Evolutionary conservation across 2,113 vertebrate species (phyloP).

Genomic region (Anoura caudifer): DNA sequence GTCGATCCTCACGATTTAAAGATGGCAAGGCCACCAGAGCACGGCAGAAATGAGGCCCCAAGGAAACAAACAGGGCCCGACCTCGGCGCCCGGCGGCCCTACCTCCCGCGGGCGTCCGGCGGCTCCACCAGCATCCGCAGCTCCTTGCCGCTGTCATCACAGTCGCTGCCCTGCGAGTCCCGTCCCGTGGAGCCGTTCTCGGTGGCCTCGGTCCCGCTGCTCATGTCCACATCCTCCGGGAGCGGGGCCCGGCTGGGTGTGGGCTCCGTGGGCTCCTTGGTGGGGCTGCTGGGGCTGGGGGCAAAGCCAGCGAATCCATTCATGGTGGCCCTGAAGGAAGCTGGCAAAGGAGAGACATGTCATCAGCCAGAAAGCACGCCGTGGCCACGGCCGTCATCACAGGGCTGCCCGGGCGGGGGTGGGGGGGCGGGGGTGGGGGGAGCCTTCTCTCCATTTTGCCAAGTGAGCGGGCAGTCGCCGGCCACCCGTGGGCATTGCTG

Average conservation of each 20-base stretch:
- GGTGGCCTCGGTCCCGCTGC: constrained; percentile 83
- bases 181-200: constrained; percentile 83
- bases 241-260: constrained; percentile 69
- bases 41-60: fast-evolving
- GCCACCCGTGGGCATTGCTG: fast-evolving
- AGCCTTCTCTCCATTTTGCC: fast-evolving
- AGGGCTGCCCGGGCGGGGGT: fast-evolving
- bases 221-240: constrained; percentile 92
- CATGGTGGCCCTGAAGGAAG: constrained; percentile 80
- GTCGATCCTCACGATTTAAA: not conserved
- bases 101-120: constrained; percentile 87
- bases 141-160: constrained; percentile 85
- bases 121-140: constrained; percentile 84
- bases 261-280: constrained; percentile 79
- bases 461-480: fast-evolving
- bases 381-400: fast-evolving
- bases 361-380: not conserved
- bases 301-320: constrained; percentile 80
- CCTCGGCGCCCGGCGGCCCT: fast-evolving
- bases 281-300: constrained; percentile 72
- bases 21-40: fast-evolving
- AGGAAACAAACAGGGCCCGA: fast-evolving
- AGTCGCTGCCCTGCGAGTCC: constrained; percentile 86
- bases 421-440: too few species aligned
- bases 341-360: constrained; percentile 60